phyloP scores from a whole-genome alignment of 1,140 invertebrate genomes.

The Sarcophaga peregrina region DNA sequence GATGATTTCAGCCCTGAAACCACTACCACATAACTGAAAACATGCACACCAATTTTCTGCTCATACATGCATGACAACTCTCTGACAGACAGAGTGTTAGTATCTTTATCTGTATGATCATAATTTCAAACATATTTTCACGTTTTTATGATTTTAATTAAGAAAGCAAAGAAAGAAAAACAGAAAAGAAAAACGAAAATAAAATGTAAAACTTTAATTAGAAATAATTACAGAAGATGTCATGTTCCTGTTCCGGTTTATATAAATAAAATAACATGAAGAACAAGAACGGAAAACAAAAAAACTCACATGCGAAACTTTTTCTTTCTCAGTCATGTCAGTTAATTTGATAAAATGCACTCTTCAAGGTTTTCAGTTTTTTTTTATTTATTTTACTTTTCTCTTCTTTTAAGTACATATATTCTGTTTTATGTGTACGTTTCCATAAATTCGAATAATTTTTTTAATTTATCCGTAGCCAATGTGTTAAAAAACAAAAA shows the following conservation, averaged over 20 bases:
- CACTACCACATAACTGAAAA: background rate
- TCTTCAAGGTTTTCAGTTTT: background rate
- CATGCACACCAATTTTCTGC: background rate
- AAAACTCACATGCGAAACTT: no score
- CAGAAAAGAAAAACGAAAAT: background rate
- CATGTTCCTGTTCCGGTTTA: background rate
- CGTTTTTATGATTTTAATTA: slow-evolving; percentile 27
- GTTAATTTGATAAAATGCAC: slow-evolving; percentile 12
- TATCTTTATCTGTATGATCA: background rate
- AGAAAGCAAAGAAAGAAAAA: background rate
- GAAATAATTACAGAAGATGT: slow-evolving; percentile 23
- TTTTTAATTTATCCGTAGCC: no score
- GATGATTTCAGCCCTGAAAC: background rate
- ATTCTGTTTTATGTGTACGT: background rate
- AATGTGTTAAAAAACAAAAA: no score
- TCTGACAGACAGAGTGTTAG: background rate
- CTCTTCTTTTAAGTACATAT: background rate
- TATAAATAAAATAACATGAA: background rate
- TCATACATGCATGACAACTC: background rate
- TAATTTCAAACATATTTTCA: background rate
- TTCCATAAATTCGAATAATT: no score
- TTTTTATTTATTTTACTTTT: background rate
- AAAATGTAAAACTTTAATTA: slow-evolving; percentile 7
- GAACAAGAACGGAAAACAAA: background rate
- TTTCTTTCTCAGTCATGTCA: background rate